Percentiles rank a stretch among this genome's conserved stretches.
These are phyloP conservation scores for Protula sp. DNA, from an alignment of 2,888 invertebrate species.

Conservation along the genomic window DNA sequence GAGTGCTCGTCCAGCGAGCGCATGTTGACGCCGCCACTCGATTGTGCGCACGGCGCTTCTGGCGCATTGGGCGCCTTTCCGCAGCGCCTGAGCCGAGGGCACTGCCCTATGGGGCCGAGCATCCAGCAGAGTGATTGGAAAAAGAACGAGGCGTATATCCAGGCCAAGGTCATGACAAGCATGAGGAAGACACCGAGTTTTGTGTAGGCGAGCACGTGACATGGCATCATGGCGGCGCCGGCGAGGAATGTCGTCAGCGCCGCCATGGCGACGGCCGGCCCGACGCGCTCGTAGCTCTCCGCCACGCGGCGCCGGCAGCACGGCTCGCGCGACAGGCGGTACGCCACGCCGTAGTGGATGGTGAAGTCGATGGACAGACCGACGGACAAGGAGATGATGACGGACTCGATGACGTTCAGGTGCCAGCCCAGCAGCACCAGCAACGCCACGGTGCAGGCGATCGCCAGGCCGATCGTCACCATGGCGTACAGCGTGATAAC, in stretches of 20 bases:
- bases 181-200: constrained; percentile 84
- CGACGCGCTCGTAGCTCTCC: constrained; percentile 56
- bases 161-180: constrained; percentile 78
- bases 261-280: constrained; percentile 77
- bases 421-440: constrained; percentile 68
- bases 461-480: constrained; percentile 73
- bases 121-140: constrained; percentile 61
- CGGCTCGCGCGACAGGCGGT: constrained; percentile 41
- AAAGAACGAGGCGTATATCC: constrained; percentile 58
- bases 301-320: constrained; percentile 6
- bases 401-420: constrained; percentile 83
- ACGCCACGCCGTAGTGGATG: constrained; percentile 81
- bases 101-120: constrained; percentile 62
- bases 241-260: constrained; percentile 80
- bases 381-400: constrained; percentile 82
- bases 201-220: constrained; percentile 78
- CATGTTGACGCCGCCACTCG: too few species aligned
- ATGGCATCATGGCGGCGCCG: constrained; percentile 78
- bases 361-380: constrained; percentile 88
- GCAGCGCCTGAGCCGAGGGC: constrained; percentile 18
- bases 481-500: constrained; percentile 78
- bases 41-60: too few species aligned
- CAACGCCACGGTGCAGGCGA: constrained; percentile 71
- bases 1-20: too few species aligned
- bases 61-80: too few species aligned